These are phyloP conservation scores for Erebia palarica DNA, from an alignment of 2,888 invertebrate species.

Conservation along the genomic window DNA sequence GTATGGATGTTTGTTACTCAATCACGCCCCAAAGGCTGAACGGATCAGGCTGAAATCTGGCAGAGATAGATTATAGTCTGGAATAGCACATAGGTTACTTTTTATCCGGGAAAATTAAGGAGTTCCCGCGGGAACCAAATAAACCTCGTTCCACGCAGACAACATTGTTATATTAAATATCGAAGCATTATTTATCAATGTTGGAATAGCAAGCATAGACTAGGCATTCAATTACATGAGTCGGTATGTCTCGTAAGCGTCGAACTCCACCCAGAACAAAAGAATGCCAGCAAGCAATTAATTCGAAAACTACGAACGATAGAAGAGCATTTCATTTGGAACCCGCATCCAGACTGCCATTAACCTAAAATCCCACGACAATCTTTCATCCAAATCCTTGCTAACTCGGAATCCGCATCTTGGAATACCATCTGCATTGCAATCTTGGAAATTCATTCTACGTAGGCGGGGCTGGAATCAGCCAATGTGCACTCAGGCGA, in stretches of 20 bases:
- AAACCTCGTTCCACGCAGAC: no score
- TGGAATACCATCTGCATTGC: constrained; percentile 73
- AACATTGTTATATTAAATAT: no score
- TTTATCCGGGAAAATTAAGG: no score
- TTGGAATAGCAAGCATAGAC: no score
- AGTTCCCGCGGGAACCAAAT: no score
- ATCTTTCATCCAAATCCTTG: constrained; percentile 53
- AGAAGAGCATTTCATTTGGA: constrained; percentile 41
- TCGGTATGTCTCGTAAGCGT: neutral
- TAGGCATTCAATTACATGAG: neutral
- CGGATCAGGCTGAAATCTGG: no score
- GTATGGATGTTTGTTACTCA: no score
- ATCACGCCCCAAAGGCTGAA: no score
- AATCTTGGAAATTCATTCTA: constrained; percentile 81
- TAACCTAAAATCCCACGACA: constrained; percentile 61
- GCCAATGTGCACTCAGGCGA: constrained; percentile 82
- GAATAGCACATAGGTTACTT: no score
- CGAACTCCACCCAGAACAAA: constrained; percentile 5
- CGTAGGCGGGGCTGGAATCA: constrained; percentile 77
- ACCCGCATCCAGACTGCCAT: constrained; percentile 46
- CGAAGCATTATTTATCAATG: no score
- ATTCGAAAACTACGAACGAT: constrained; percentile 50
- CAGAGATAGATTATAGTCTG: no score
- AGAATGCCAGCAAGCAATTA: neutral
- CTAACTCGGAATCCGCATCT: constrained; percentile 60